Percentiles rank a stretch among this genome's conserved stretches.
These are phyloP conservation scores for Melanostoma mellinum DNA, from an alignment of 2,888 invertebrate genomes.

Conservation along the genomic window DNA sequence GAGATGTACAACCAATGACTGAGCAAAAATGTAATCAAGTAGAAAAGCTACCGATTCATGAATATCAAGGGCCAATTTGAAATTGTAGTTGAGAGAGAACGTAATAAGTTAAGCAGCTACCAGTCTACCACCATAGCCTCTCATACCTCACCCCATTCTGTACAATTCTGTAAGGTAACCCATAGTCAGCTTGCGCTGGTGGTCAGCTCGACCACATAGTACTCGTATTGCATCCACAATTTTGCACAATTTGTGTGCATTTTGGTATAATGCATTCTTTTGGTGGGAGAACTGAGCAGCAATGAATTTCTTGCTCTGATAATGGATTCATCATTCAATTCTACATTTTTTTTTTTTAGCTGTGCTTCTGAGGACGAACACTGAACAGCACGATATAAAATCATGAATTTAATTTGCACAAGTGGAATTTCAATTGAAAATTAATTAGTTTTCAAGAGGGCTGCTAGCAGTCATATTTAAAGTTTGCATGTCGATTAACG, in stretches of 20 bases:
- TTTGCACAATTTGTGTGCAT: conserved; percentile 64
- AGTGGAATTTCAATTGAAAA: conserved; percentile 68
- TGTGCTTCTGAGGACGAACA: conserved; percentile 2
- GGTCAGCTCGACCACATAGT: conserved; percentile 44
- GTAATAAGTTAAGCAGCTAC: conserved; percentile 66
- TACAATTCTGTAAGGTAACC: conserved; percentile 33
- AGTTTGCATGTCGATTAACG: conserved; percentile 56
- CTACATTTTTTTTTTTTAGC: conserved; percentile 6
- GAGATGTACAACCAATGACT: conserved; percentile 48
- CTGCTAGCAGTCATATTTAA: conserved; percentile 62
- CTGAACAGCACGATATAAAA: conserved; percentile 44
- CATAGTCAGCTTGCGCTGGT: conserved; percentile 35
- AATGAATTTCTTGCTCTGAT: conserved; percentile 60
- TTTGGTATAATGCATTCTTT: conserved; percentile 63
- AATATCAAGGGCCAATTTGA: conserved; percentile 71
- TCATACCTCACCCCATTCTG: conserved; percentile 17
- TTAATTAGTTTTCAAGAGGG: conserved; percentile 67
- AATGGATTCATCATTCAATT: conserved; percentile 69
- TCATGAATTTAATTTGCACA: conserved; percentile 68
- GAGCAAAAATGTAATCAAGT: conserved; percentile 68
- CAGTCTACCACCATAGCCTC: conserved; percentile 6
- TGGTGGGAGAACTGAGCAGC: conserved; percentile 30
- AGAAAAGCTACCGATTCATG: conserved; percentile 70
- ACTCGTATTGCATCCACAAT: conserved; percentile 54
- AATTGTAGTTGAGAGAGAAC: conserved; percentile 54